Base-by-base conservation (phyloP, 2,797 vertebrate species). In the Lepus townsendii region DNA sequence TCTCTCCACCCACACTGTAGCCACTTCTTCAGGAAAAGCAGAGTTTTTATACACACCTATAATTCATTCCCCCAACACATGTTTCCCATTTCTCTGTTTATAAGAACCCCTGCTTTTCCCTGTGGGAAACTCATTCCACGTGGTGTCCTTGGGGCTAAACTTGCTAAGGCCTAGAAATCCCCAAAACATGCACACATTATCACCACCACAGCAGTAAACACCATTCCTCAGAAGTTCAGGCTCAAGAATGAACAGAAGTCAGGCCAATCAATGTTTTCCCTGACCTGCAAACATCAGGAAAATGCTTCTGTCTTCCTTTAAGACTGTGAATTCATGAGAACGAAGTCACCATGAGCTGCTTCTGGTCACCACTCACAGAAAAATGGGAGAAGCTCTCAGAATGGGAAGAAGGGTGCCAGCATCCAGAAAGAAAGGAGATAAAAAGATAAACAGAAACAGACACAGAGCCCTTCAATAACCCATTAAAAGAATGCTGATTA, bases 21-120 rank as follows among this genome's bases (percentile, higher is more conserved):
- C 14, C 22, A 66, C 87, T 91, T 93, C 83, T 85, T 84, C 20
- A 42, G 79, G 52, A 94, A 90, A 90, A 85, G 19, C 24, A 1
- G 13, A 62, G 7, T 82, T 83, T 47, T 57, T 42, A 60, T 47
- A 82, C 32, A 77, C n/a, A 50, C 7, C 52, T 69, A 10, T 60
- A 10, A 66, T 38, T 42, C 92, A 24, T 63, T 42, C 88, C 20
- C 27, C 71, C 35, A 26, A 19, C 16, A 35, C 72, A 24, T 22
- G 60, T 60, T 27, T 2, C 7, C 17, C 9, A 82, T 54, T 52
- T 78, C 30, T 87, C 38, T 88, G 30, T 42, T 35, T 75, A 77
- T 3, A 91, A 57, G 57, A 90, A 88, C 9, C 4, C 10, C 27
- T 69, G 17, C 76, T 95, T 30, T 77, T 82, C n/a, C 38, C 35